Base-by-base conservation (phyloP, 1,140 invertebrate species). In the Bombus confusus region DNA sequence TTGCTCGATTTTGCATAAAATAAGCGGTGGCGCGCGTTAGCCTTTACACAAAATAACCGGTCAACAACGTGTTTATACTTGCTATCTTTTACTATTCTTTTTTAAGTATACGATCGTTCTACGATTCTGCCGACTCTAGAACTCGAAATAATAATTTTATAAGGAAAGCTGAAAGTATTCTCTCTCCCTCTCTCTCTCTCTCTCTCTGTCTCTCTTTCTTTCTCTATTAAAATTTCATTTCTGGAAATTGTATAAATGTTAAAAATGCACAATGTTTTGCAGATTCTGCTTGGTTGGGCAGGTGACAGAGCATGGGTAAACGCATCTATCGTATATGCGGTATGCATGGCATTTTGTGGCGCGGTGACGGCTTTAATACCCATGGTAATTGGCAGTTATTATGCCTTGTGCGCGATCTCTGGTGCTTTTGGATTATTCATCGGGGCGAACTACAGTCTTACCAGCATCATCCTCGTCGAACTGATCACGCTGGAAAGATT, bases 281-380 rank as follows among this genome's bases (percentile, higher is more conserved):
- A 98, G 97, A 97, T 99, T 69, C 93, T 98, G 0, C 96, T 98
- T 69, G 98, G 98, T 52, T 98, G 98, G 96, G 96, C 97, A 71
- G 98, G 98, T 22, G 98, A 99, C 93, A 96, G 96, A 93, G 94
- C 96, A 37, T 97, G 97, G 96, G 96, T 97, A 18, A 97, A 97
- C 92, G 96, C 97, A 2, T 96, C 96, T 75, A 90, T 97, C 28
- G 96, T 98, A 15, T 98, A 98, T 93, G 97, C 97, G 0, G 93
- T 96, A 18, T 98, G 97, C 92, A 98, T 98, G 97, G 94, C 96
- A 13, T 91, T 97, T 5, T 98, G 98, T 91, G 98, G 98, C 1
- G 94, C 96, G 0, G 96, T 97, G 9, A 97, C 97, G 3, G 96
- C 96, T 31, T 78, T 98, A 5, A 96, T 98, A 93, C 98, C 98